phyloP scores from a whole-genome alignment of 2,888 invertebrate genomes.

The Eupithecia insigniata region DNA sequence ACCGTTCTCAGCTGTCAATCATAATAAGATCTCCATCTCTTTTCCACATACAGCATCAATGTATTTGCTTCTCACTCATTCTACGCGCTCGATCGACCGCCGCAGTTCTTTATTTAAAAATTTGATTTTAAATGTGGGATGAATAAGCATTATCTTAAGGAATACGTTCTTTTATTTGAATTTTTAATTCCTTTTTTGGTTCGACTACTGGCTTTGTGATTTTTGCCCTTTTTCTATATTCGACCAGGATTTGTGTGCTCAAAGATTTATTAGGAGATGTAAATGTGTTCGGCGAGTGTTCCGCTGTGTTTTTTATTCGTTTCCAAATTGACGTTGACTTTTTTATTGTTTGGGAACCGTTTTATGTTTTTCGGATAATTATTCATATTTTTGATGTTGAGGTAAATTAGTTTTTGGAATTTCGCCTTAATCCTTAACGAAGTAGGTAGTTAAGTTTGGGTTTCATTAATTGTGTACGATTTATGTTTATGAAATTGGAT shows the following conservation, averaged over 20 bases:
- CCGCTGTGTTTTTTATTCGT: slow-evolving; percentile 55
- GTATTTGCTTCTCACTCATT: slow-evolving; percentile 64
- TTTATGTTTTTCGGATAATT: slow-evolving; percentile 53
- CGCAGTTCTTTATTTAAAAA: slow-evolving; percentile 82
- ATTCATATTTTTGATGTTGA: slow-evolving; percentile 51
- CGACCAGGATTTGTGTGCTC: slow-evolving; percentile 62
- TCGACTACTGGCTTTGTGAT: slow-evolving; percentile 74
- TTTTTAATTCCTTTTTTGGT: slow-evolving; percentile 81
- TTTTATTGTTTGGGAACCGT: slow-evolving; percentile 57
- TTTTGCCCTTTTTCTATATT: slow-evolving; percentile 67
- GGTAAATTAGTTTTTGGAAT: slow-evolving; percentile 43
- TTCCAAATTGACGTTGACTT: slow-evolving; percentile 54
- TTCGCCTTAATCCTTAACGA: slow-evolving; percentile 31
- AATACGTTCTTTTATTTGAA: slow-evolving; percentile 82
- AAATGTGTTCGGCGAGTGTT: slow-evolving; percentile 66
- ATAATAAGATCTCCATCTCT: slow-evolving; percentile 81
- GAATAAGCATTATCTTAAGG: slow-evolving; percentile 84
- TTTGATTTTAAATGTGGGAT: slow-evolving; percentile 84
- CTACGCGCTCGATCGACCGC: slow-evolving; percentile 75
- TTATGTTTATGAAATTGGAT: slow-evolving; percentile 40
- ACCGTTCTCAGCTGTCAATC: slow-evolving; percentile 85
- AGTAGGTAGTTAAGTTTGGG: slow-evolving; percentile 23
- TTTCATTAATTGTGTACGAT: slow-evolving; percentile 14
- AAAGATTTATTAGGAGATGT: slow-evolving; percentile 76
- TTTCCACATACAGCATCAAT: slow-evolving; percentile 63